Evolutionary conservation across 2,888 invertebrate species (phyloP).

Genomic region (Machimus rusticus): DNA sequence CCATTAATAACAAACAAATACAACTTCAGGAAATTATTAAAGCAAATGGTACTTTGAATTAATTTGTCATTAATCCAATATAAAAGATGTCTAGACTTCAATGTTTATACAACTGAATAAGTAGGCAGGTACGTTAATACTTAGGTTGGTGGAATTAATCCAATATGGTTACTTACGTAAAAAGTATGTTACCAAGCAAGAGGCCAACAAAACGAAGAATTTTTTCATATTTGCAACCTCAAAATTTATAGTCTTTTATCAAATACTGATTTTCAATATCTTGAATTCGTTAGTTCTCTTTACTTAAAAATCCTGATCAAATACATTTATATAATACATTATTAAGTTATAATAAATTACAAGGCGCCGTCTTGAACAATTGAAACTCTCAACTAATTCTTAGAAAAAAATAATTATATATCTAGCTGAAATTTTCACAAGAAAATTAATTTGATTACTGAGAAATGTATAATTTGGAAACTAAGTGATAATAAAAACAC

Average conservation of each 20-base stretch:
- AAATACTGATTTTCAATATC: too few relatives aligned
- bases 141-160: not conserved
- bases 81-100: not conserved
- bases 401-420: not conserved
- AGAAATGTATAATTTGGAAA: not conserved
- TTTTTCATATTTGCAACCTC: not conserved
- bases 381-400: not conserved
- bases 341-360: too few relatives aligned
- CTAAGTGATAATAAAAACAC: not conserved
- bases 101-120: not conserved
- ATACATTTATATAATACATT: too few relatives aligned
- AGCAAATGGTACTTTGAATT: not conserved
- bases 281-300: too few relatives aligned
- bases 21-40: not conserved
- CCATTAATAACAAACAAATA: too few relatives aligned
- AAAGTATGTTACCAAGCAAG: not conserved
- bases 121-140: not conserved
- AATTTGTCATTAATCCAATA: not conserved
- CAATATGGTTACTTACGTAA: not conserved
- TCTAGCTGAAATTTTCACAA: not conserved
- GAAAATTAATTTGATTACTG: not conserved
- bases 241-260: too few relatives aligned
- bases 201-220: too few relatives aligned
- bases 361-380: not conserved
- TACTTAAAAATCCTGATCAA: too few relatives aligned